A percentile compares a stretch with the other conserved stretches of the same genome.
phyloP scores from a whole-genome alignment of 2,113 vertebrate genomes.

The Thermophis baileyi region DNA sequence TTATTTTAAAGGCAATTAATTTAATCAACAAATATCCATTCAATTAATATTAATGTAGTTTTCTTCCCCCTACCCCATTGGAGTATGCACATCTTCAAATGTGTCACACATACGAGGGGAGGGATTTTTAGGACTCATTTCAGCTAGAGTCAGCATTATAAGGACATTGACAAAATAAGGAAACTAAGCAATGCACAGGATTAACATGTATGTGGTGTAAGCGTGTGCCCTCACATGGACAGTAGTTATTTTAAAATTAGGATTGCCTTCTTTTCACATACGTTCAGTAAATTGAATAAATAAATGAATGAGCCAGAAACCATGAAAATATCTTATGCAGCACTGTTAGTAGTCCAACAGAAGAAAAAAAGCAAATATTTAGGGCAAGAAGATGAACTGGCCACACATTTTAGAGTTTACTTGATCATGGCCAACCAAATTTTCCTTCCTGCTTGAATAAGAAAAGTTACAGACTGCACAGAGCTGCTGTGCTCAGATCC shows the following conservation, averaged over 20 bases:
- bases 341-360: not conserved
- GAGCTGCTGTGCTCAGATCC: not conserved
- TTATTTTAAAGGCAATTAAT: not conserved
- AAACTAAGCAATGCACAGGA: not conserved
- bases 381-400: not conserved
- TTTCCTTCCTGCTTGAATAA: not conserved
- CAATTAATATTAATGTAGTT: not conserved
- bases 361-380: not conserved
- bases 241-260: not conserved
- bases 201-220: not conserved
- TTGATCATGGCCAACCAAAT: not conserved
- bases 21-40: not conserved
- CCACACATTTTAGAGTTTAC: not conserved
- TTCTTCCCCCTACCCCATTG: not conserved
- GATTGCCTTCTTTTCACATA: not conserved
- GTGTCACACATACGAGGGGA: not conserved
- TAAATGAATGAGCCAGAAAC: not conserved
- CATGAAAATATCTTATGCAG: not conserved
- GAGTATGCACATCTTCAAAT: not conserved
- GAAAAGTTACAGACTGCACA: rapidly evolving
- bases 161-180: not conserved
- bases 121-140: not conserved
- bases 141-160: not conserved
- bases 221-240: not conserved
- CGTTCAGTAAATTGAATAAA: not conserved